Conservation (phyloP, 2,797 vertebrate genomes). For the Molossus alvarezi region DNA sequence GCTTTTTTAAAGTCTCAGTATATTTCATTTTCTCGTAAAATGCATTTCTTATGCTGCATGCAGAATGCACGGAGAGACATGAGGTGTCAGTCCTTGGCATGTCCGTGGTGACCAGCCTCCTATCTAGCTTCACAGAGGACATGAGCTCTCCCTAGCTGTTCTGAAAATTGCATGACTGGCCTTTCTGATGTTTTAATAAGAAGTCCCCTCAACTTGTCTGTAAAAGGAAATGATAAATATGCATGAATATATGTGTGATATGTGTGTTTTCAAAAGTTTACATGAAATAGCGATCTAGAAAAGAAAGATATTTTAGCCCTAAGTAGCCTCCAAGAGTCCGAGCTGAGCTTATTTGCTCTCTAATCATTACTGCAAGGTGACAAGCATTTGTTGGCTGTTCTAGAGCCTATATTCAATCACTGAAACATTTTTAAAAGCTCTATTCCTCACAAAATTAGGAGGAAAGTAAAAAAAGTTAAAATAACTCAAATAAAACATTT, state of each 20-base stretch:
- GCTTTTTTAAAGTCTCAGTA: conserved; percentile 53
- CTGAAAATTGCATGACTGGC: conserved; percentile 55
- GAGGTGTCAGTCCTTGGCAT: conserved; percentile 26
- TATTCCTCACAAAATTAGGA: conserved; percentile 52
- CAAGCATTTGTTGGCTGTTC: conserved; percentile 77
- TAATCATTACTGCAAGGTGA: conserved; percentile 63
- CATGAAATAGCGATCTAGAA: not conserved
- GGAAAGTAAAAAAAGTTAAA: conserved; percentile 58
- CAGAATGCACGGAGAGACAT: conserved; percentile 35
- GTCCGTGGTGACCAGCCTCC: not conserved
- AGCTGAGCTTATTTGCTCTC: not conserved
- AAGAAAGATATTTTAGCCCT: conserved; percentile 46
- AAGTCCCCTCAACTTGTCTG: not conserved
- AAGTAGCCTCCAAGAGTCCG: not conserved
- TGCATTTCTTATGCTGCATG: not conserved
- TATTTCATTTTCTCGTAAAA: conserved; percentile 62
- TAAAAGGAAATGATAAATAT: conserved; percentile 61
- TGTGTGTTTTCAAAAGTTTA: conserved; percentile 80
- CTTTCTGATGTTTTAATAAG: conserved; percentile 66
- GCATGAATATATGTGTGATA: conserved; percentile 79
- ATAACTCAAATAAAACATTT: conserved; percentile 10
- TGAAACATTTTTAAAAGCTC: not conserved
- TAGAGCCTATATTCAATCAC: not conserved
- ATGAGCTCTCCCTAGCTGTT: conserved; percentile 44
- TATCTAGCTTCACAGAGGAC: conserved; percentile 16